phyloP scores from a whole-genome alignment of 2,113 vertebrate species.

The Deroptyus accipitrinus region DNA sequence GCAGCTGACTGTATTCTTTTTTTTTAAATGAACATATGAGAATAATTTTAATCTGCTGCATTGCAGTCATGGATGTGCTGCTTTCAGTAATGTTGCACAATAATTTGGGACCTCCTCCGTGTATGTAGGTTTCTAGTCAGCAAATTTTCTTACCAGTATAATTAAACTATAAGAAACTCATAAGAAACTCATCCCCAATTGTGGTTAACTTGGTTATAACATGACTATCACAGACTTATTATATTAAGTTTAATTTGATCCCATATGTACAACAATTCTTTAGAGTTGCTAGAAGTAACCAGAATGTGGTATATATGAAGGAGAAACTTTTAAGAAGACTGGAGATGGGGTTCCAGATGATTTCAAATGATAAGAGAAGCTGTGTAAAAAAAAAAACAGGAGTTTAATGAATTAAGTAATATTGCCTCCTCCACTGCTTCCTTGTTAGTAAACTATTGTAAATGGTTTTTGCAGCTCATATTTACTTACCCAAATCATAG shows the following conservation, averaged over 20 bases:
- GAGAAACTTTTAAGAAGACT: neutral
- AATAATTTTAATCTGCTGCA: neutral
- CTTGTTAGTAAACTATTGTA: neutral
- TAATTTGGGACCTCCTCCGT: neutral
- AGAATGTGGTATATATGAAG: neutral
- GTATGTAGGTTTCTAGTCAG: neutral
- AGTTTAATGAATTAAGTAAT: neutral
- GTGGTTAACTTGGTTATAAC: conserved; percentile 1
- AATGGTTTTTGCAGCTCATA: neutral
- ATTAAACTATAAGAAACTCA: neutral
- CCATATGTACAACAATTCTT: neutral
- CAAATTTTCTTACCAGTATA: neutral
- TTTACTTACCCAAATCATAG: neutral
- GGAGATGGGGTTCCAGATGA: neutral
- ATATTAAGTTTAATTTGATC: neutral
- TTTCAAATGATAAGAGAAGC: neutral
- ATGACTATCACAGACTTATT: neutral
- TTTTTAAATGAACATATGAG: neutral
- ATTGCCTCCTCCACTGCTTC: neutral
- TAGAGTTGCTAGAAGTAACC: neutral
- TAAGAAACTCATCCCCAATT: neutral
- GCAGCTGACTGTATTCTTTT: neutral
- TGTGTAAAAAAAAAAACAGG: neutral
- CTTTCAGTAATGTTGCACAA: neutral
- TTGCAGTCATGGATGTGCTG: neutral